Conservation (phyloP, 2,113 vertebrate species). For the Heptranchias perlo region DNA sequence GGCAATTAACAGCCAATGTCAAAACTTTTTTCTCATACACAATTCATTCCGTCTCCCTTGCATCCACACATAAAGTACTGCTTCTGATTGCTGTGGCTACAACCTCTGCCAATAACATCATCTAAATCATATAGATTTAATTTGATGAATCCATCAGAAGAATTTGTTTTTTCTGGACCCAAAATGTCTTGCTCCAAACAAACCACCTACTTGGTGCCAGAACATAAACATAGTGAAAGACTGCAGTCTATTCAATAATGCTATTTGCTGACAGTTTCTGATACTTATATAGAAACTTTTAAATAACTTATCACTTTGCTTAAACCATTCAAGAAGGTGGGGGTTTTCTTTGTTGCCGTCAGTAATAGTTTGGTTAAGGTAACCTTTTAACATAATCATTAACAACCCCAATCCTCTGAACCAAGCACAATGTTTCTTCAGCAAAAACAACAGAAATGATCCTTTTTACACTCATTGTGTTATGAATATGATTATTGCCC, state of each 20-base stretch:
- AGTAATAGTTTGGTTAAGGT: background rate
- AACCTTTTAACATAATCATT: background rate
- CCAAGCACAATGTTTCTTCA: background rate
- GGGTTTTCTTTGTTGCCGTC: background rate
- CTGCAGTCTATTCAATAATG: background rate
- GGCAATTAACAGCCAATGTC: background rate
- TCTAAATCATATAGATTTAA: background rate
- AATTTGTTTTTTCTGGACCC: background rate
- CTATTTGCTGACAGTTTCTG: background rate
- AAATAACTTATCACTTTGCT: background rate
- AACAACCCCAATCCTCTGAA: background rate
- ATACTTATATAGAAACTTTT: background rate
- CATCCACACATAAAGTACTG: background rate
- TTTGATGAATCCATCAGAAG: background rate
- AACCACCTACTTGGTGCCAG: background rate
- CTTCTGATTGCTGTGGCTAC: background rate
- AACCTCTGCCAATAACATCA: background rate
- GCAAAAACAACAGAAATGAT: background rate
- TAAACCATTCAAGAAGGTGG: background rate
- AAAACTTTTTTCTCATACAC: background rate
- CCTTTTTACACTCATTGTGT: background rate
- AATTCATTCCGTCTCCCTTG: background rate
- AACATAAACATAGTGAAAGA: background rate
- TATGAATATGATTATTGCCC: background rate
- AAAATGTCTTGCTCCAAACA: background rate